A percentile compares a stretch with the other conserved stretches of the same genome.
Conservation (phyloP, 2,113 vertebrate genomes). For the Genyomyrus donnyi region DNA sequence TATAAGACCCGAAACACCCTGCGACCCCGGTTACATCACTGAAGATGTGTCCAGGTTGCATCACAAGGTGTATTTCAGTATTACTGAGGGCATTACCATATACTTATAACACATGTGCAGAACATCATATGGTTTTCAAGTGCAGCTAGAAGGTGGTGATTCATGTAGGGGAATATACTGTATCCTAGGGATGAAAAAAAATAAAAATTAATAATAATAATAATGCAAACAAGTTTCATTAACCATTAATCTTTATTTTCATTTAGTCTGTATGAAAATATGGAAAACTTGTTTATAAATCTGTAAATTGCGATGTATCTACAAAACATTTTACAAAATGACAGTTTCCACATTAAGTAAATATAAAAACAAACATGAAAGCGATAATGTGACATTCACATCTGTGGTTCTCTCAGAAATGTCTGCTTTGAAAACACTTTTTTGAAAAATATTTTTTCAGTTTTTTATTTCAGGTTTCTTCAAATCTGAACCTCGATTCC, state of each 20-base stretch:
- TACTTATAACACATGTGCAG: background rate
- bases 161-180: background rate
- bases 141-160: background rate
- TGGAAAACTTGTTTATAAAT: slow-evolving; percentile 23
- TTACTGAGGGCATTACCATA: background rate
- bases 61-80: too few relatives aligned
- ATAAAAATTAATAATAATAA: background rate
- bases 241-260: slow-evolving; percentile 51
- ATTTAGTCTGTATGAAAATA: slow-evolving; percentile 64
- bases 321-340: slow-evolving; percentile 65
- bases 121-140: background rate
- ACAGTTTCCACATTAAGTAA: slow-evolving; percentile 28
- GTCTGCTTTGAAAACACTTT: background rate
- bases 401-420: slow-evolving; percentile 13
- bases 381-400: background rate
- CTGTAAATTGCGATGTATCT: slow-evolving; percentile 60
- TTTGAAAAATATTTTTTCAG: background rate
- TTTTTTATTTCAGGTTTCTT: too few relatives aligned
- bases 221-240: background rate
- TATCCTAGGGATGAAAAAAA: background rate
- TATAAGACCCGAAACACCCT: too few relatives aligned
- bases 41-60: too few relatives aligned
- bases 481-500: too few relatives aligned
- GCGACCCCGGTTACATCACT: too few relatives aligned
- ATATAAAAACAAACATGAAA: slow-evolving; percentile 18